phyloP scores from a whole-genome alignment of 2,113 vertebrate genomes.

The Myotis yumanensis region DNA sequence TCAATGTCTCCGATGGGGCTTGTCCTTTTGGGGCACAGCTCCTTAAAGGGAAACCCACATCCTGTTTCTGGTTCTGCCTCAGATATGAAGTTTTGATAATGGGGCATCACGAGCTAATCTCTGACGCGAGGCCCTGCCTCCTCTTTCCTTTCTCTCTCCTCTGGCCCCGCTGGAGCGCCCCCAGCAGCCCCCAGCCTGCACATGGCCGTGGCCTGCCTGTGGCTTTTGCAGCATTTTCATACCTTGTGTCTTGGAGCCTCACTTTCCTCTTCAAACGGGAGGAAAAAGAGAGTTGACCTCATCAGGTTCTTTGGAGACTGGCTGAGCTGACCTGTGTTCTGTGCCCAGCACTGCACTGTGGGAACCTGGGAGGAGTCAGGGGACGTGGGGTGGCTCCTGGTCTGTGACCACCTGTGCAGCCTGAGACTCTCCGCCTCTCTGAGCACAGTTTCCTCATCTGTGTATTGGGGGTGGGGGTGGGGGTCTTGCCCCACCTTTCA shows the following conservation, averaged over 20 bases:
- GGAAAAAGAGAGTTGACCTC: not conserved
- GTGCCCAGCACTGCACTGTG: not conserved
- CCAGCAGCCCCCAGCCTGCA: not conserved
- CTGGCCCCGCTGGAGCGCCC: not conserved
- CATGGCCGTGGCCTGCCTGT: rapidly evolving
- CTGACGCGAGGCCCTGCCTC: not conserved
- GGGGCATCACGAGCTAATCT: not conserved
- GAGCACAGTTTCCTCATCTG: not conserved
- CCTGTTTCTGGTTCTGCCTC: conserved; percentile 22
- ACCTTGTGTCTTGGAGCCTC: not conserved
- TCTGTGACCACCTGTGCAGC: not conserved
- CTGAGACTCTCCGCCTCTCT: not conserved
- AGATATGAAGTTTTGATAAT: not conserved
- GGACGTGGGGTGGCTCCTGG: not conserved
- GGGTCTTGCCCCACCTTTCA: not conserved
- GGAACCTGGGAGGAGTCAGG: not conserved
- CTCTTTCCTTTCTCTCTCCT: conserved; percentile 3
- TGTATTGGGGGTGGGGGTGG: not conserved
- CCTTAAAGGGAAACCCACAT: conserved; percentile 49
- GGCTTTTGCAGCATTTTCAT: not conserved
- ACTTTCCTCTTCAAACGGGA: not conserved
- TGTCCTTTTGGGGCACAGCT: not conserved
- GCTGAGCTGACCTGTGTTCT: rapidly evolving
- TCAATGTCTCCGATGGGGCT: not conserved
- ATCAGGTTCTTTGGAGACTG: not conserved